phyloP scores from a whole-genome alignment of 2,797 vertebrate species.

The Molothrus ater region DNA sequence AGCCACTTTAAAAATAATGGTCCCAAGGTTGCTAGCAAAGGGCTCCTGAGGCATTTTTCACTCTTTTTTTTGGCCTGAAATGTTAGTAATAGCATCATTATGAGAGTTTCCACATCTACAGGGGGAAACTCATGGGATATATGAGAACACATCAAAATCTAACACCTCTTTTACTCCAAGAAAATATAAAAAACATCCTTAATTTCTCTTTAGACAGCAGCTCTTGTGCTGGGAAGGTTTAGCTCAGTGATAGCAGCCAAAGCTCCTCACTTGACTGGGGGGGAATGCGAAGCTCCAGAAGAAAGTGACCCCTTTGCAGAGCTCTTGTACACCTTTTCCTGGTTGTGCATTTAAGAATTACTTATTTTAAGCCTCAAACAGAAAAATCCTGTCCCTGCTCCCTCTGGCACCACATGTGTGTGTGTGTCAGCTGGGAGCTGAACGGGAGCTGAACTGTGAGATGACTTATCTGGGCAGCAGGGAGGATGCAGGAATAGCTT shows the following conservation, averaged over 20 bases:
- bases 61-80: not conserved
- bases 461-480: not conserved
- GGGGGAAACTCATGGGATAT: not conserved
- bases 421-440: not conserved
- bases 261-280: not conserved
- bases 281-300: not conserved
- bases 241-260: fast-evolving
- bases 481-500: not conserved
- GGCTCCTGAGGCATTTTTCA: not conserved
- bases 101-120: not conserved
- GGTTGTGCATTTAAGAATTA: not conserved
- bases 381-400: not conserved
- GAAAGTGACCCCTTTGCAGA: not conserved
- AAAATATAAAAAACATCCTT: not conserved
- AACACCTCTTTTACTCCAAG: not conserved
- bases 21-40: not conserved
- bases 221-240: not conserved
- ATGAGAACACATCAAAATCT: constrained; percentile 20
- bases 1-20: not conserved
- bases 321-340: not conserved
- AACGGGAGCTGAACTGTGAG: not conserved
- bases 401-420: not conserved
- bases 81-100: not conserved
- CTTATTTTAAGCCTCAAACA: not conserved
- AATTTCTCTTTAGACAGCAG: not conserved